Evolutionary conservation across 2,888 invertebrate genomes (phyloP), one percentile per base, ranked within the genome.

Genomic region (Leistus spinibarbis): DNA sequence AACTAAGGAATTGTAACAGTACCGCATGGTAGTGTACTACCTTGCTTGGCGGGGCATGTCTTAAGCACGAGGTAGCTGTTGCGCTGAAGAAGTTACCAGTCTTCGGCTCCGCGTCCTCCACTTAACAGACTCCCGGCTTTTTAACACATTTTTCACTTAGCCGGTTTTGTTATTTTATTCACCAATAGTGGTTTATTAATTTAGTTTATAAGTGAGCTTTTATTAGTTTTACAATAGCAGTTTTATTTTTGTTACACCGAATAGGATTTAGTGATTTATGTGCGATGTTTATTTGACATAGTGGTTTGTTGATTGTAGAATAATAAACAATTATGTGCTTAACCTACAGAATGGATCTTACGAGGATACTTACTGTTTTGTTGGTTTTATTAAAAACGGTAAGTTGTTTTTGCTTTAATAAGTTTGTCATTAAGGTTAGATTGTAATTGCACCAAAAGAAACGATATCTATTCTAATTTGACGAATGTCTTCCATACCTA

Each of bases 311-410:
- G 4, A 40, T 40, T 40, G 7, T 40, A 40, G n/a, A n/a, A n/a
- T n/a, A 20, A 16, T 17, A 22, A 22, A 68, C 22, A 68, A 56
- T 56, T 23, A 68, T 68, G 24, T 13, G 24, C 16, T 23, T 19
- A n/a, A 68, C 16, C n/a, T 22, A 56, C 54, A 68, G 9, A 13
- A 68, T 68, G 68, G n/a, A 17, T 10, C 10, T n/a, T 20, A 24
- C 56, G 24, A 62, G 72, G 72, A 72, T 68, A 56, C 19, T 66
- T 65, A 72, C 66, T 20, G 27, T 72, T 57, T 56, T 65, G 24
- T 64, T 65, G 2, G 7, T 72, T 20, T 65, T 27, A 23, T 57
- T 72, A 24, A 54, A 65, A 24, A 20, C 64, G 72, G 72, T 72
- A 72, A 72, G 72, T 53, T 67, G 40, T 24, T 24, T 40, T 40